A percentile compares a stretch with the other conserved stretches of the same genome.
These are phyloP conservation scores for Sylvilagus floridanus DNA, from an alignment of 2,797 vertebrate species.

Conservation along the genomic window DNA sequence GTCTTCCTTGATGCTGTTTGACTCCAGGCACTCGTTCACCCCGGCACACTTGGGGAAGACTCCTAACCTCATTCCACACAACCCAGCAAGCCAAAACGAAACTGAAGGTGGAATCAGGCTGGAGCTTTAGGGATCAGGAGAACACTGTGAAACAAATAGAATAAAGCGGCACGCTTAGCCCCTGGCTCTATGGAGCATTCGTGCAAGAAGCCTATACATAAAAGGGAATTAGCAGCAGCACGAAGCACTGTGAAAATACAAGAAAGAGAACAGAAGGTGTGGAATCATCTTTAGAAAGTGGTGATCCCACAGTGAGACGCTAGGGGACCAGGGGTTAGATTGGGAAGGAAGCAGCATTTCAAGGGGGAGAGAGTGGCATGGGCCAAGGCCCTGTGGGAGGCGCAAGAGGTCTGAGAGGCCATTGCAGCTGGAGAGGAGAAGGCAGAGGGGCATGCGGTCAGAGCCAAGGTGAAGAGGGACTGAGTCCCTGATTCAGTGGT, in stretches of 20 bases:
- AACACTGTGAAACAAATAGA: background rate
- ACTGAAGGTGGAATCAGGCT: background rate
- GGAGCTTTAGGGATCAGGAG: background rate
- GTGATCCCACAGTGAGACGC: background rate
- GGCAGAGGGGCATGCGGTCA: accelerated
- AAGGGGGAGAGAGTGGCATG: too few species aligned
- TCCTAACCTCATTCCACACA: background rate
- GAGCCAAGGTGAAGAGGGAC: background rate
- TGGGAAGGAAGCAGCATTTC: background rate
- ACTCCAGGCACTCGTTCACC: background rate
- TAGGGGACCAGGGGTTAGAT: background rate
- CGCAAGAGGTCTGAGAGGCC: background rate
- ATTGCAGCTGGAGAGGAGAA: background rate
- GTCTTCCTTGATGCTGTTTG: background rate
- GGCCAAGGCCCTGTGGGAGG: background rate
- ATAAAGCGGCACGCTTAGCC: background rate
- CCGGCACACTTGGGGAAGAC: background rate
- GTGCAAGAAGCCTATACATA: background rate
- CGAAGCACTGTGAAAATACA: background rate
- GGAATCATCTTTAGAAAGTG: background rate
- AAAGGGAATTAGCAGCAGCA: background rate
- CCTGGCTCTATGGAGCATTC: background rate
- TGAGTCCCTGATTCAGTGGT: background rate
- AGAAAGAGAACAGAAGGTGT: background rate
- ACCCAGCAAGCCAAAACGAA: background rate